These are phyloP conservation scores for Podargus strigoides DNA, from an alignment of 2,797 vertebrate species.

Conservation along the genomic window DNA sequence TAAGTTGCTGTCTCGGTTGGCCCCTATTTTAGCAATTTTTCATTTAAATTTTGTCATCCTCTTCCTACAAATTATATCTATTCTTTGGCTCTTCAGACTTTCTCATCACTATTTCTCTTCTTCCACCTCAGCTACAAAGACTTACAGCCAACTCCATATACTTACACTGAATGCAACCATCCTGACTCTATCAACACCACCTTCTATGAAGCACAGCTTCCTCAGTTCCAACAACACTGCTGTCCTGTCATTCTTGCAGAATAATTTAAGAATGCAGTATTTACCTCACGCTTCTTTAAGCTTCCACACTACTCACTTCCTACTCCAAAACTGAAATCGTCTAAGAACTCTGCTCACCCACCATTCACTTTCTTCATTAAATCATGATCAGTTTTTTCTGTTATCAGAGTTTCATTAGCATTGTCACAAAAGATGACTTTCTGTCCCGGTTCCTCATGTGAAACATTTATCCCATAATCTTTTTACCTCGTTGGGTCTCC, in stretches of 20 bases:
- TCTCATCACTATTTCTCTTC: background rate
- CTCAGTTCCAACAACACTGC: background rate
- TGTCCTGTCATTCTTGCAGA: background rate
- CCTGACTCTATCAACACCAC: background rate
- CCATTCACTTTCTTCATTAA: background rate
- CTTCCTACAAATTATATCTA: background rate
- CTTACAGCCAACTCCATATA: background rate
- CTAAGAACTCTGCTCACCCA: background rate
- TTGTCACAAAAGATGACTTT: background rate
- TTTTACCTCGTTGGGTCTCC: background rate
- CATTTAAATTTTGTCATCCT: background rate
- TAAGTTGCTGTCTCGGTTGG: background rate
- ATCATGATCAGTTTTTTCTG: background rate
- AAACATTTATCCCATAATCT: background rate
- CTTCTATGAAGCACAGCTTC: background rate
- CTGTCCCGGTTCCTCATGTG: background rate
- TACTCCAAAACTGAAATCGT: background rate
- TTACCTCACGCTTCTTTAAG: background rate
- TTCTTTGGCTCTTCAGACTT: background rate
- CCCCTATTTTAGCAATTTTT: background rate
- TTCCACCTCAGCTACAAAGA: background rate
- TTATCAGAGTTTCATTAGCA: background rate
- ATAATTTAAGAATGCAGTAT: background rate
- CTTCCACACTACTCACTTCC: background rate
- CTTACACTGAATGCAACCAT: background rate